A percentile compares a stretch with the other conserved stretches of the same genome.
Conservation (phyloP, 2,113 vertebrate genomes). For the Dolichotis patagonum region DNA sequence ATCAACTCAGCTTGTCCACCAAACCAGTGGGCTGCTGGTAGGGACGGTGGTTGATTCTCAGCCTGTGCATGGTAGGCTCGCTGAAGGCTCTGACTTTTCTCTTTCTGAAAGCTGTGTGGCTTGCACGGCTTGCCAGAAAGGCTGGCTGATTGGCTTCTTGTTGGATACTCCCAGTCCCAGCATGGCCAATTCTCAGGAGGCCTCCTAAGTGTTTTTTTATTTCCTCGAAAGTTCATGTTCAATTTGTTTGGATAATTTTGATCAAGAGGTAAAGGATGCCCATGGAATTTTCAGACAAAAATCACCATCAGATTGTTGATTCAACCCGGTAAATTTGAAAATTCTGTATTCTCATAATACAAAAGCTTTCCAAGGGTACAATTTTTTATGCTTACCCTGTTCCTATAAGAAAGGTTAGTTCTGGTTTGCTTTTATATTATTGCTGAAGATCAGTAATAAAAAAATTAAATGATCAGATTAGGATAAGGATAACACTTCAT, state of each 20-base stretch:
- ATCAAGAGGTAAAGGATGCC: conserved; percentile 31
- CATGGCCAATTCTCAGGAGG: too few relatives aligned
- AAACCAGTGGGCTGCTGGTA: too few relatives aligned
- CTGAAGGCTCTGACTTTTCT: too few relatives aligned
- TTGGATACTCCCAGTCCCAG: too few relatives aligned
- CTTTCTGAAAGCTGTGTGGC: too few relatives aligned
- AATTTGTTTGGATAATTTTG: conserved; percentile 41
- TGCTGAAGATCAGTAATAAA: conserved; percentile 19
- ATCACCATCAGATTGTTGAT: not conserved
- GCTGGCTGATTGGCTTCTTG: too few relatives aligned
- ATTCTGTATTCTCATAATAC: not conserved
- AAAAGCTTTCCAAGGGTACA: not conserved
- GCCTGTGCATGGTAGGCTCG: too few relatives aligned
- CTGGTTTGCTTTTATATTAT: not conserved
- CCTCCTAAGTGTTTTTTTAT: not conserved
- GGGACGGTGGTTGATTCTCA: too few relatives aligned
- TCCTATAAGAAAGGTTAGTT: not conserved
- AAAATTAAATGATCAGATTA: not conserved
- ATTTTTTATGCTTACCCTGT: not conserved
- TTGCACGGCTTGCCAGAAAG: too few relatives aligned
- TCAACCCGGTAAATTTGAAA: not conserved
- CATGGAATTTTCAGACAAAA: conserved; percentile 56
- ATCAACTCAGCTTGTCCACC: too few relatives aligned
- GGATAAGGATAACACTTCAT: not conserved
- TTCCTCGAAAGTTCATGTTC: not conserved